Percentiles rank a stretch among this genome's conserved stretches.
phyloP scores from a whole-genome alignment of 2,113 vertebrate genomes.

The Tretioscincus oriximinensis region DNA sequence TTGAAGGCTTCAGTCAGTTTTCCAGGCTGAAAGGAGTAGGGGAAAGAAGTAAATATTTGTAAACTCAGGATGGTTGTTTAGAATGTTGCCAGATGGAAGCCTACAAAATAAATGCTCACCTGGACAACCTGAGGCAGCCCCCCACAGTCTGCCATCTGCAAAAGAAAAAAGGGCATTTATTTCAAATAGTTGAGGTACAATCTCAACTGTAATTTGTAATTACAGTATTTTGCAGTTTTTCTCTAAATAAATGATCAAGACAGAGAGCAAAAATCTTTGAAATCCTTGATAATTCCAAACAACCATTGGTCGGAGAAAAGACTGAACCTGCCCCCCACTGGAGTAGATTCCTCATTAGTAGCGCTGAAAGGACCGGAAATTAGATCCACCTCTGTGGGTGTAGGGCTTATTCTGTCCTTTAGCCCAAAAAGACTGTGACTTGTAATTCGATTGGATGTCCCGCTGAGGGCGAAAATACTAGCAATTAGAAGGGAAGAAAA shows the following conservation, averaged over 20 bases:
- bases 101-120: constrained; percentile 69
- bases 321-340: no score
- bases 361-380: no score
- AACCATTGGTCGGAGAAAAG: no score
- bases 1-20: constrained; percentile 96
- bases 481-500: no score
- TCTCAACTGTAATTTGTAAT: background rate
- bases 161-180: constrained; percentile 27
- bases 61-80: background rate
- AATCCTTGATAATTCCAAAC: background rate
- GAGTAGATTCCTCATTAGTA: no score
- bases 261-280: background rate
- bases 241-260: background rate
- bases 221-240: background rate
- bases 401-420: no score
- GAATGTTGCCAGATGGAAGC: background rate
- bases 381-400: no score
- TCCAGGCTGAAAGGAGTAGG: constrained; percentile 72
- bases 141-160: constrained; percentile 95
- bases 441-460: no score
- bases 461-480: no score
- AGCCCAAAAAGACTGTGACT: no score
- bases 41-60: constrained; percentile 32
- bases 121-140: constrained; percentile 94
- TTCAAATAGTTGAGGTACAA: background rate